Base-by-base conservation (phyloP, 2,113 vertebrate species). In the Calypte anna region DNA sequence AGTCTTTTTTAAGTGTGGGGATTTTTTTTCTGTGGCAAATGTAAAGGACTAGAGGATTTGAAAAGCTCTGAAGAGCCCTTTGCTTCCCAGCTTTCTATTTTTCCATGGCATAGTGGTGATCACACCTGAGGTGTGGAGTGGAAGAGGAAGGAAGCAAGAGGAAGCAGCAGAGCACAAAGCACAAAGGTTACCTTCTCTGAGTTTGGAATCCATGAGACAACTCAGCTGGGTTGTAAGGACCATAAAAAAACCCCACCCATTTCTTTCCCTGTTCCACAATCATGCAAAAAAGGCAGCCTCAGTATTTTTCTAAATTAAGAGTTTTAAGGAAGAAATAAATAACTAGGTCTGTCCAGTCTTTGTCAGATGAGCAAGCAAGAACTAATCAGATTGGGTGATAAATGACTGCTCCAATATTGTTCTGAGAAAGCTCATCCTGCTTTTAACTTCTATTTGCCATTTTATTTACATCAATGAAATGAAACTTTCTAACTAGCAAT, bases 201-300 rank as follows among this genome's bases (percentile, higher is more conserved):
- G 24, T 74, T 40, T 10, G 53, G 10, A 38, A 19, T 17, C 57
- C 16, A 2, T 1, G 0, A 22, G 40, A 25, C 0, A 43, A 54
- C 3, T 40, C 83, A 73, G 16, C 61, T 50, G 55, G 2, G 14
- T 0, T 50, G 55, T 43, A 68, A 51, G 82, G 6, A 55, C 40
- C 28, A 20, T 8, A 46, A 28, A 54, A n/a, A 36, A 67, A 67
- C 66, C 20, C 5, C 15, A 74, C 30, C 0, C 28, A 15, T 7
- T 10, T 19, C 16, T 38, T 53, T 5, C 15, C 8, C 6, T 9
- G 7, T 58, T 61, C 51, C 21, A 25, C 40, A 57, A 5, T 1
- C 18, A 75, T 0, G 5, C 53, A 27, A 50, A 28, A 72, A 88
- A 69, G 36, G 63, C 79, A 70, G 43, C 22, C 55, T 33, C 17